A percentile compares a stretch with the other conserved stretches of the same genome.
phyloP scores from a whole-genome alignment of 2,797 vertebrate genomes.

The Lagocephalus sceleratus region DNA sequence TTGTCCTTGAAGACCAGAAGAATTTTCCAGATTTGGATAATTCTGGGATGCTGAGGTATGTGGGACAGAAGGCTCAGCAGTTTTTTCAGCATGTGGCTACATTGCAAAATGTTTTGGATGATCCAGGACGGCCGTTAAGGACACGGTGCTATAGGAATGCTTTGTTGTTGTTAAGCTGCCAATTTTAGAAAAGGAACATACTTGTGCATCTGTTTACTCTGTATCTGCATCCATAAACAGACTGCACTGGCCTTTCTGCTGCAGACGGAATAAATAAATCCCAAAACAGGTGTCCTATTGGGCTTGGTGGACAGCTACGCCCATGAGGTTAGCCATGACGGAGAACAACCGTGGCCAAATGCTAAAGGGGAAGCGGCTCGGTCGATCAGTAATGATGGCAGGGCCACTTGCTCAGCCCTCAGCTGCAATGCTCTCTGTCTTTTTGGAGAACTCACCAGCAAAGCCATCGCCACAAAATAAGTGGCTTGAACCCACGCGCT shows the following conservation, averaged over 20 bases:
- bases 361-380: constrained; percentile 56
- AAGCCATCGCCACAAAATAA: constrained; percentile 74
- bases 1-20: constrained; percentile 11
- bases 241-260: constrained; percentile 57
- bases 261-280: constrained; percentile 61
- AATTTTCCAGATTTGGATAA: constrained; percentile 15
- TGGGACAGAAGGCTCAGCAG: not conserved
- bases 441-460: constrained; percentile 67
- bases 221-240: constrained; percentile 58
- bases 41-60: constrained; percentile 13
- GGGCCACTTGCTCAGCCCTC: constrained; percentile 46
- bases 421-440: constrained; percentile 46
- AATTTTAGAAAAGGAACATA: constrained; percentile 11
- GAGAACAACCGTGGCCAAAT: constrained; percentile 54
- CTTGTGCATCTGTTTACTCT: constrained; percentile 56
- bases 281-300: constrained; percentile 72
- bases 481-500: constrained; percentile 75
- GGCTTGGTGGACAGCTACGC: constrained; percentile 39
- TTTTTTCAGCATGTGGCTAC: not conserved
- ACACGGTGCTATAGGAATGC: constrained; percentile 11
- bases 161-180: constrained; percentile 9
- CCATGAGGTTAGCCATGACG: constrained; percentile 64
- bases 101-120: not conserved
- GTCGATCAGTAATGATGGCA: constrained; percentile 51
- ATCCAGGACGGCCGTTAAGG: constrained; percentile 8